Evolutionary conservation across 2,888 invertebrate genomes (phyloP).

Genomic region (Tipula unca): DNA sequence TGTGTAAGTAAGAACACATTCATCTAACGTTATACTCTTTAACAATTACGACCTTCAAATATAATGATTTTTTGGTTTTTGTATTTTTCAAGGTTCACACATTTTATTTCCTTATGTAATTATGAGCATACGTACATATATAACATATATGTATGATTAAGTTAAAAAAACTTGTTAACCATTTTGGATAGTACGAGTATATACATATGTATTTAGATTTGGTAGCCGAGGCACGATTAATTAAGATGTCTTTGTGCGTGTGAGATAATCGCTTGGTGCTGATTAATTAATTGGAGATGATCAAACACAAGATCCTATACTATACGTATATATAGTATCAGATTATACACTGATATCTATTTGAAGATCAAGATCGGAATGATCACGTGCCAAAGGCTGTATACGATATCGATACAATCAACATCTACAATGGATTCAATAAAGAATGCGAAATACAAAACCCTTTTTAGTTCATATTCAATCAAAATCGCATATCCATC

Average conservation of each 20-base stretch:
- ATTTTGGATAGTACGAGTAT: not conserved
- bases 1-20: not conserved
- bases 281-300: not conserved
- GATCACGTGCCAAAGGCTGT: not conserved
- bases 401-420: not conserved
- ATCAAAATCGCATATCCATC: not conserved
- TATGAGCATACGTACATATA: not conserved
- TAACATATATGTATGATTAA: not conserved
- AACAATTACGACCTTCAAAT: not conserved
- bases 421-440: not conserved
- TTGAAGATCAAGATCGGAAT: not conserved
- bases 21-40: not conserved
- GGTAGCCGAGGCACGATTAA: not conserved
- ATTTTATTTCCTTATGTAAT: conserved; percentile 8
- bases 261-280: not conserved
- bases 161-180: conserved; percentile 3
- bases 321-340: not conserved
- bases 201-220: not conserved
- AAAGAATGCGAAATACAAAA: not conserved
- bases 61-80: not conserved
- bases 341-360: not conserved
- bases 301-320: not conserved
- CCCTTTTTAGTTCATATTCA: not conserved
- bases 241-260: not conserved
- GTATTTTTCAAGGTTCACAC: not conserved